phyloP scores from a whole-genome alignment of 2,113 vertebrate species.

The Brachyhypopomus occidentalis region DNA sequence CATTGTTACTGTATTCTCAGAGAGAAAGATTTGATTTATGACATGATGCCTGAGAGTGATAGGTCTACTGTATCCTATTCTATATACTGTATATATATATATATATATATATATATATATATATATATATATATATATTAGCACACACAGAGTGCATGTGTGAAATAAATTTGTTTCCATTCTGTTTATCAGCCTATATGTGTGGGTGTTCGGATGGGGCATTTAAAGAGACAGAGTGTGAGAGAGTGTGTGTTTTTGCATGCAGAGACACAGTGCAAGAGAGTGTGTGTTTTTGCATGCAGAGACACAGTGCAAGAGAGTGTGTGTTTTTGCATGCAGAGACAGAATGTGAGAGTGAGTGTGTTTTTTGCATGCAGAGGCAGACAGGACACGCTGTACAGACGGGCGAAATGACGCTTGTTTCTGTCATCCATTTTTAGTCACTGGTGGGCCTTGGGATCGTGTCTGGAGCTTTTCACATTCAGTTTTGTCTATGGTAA shows the following conservation, averaged over 20 bases:
- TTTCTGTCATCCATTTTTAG: neutral
- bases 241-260: constrained; percentile 2
- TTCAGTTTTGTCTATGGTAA: too few relatives aligned
- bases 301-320: constrained; percentile 8
- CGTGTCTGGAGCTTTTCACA: too few relatives aligned
- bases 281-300: constrained; percentile 2
- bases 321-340: constrained; percentile 5
- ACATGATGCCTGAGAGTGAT: neutral
- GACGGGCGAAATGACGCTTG: neutral
- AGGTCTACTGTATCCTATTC: too few relatives aligned
- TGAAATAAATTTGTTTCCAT: constrained; percentile 40
- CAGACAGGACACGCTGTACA: constrained; percentile 7
- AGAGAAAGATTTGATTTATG: constrained; percentile 16
- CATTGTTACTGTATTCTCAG: constrained; percentile 24
- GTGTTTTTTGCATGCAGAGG: neutral
- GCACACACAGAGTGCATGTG: neutral
- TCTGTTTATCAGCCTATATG: constrained; percentile 52
- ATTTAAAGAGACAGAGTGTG: neutral
- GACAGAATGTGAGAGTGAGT: constrained; percentile 13
- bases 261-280: constrained; percentile 5
- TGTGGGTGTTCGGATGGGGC: constrained; percentile 34
- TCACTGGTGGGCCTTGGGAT: neutral
- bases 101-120: too few relatives aligned
- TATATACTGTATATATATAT: too few relatives aligned
- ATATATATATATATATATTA: too few relatives aligned